A percentile compares a stretch with the other conserved stretches of the same genome.
Conservation (phyloP, 2,888 invertebrate species). For the Drosophila cracens region DNA sequence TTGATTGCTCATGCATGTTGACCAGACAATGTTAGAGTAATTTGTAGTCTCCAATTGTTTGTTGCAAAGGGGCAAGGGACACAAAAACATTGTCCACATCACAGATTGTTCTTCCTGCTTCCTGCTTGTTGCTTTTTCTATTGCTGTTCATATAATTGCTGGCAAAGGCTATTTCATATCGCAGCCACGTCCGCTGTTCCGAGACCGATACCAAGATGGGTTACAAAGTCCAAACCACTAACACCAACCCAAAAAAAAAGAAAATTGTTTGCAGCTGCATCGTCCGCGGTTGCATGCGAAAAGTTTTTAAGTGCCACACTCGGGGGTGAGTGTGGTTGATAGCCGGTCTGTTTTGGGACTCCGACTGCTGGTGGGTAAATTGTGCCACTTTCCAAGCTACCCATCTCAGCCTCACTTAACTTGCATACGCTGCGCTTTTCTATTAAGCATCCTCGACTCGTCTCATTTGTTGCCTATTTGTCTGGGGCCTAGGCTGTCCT, state of each 20-base stretch:
- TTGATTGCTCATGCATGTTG: background rate
- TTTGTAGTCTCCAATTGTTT: background rate
- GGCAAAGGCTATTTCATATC: slow-evolving; percentile 36
- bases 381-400: slow-evolving; percentile 4
- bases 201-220: slow-evolving; percentile 1
- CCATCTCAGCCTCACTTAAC: slow-evolving; percentile 18
- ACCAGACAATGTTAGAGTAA: background rate
- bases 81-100: slow-evolving; percentile 16
- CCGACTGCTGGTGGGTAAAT: background rate
- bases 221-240: background rate
- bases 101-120: slow-evolving; percentile 13
- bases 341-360: background rate
- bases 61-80: background rate
- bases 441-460: slow-evolving; percentile 71
- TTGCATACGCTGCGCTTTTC: slow-evolving; percentile 73
- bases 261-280: slow-evolving; percentile 59
- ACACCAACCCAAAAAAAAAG: slow-evolving; percentile 1
- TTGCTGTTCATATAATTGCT: slow-evolving; percentile 51
- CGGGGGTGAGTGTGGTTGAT: background rate
- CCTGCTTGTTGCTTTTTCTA: slow-evolving; percentile 24
- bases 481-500: slow-evolving; percentile 47
- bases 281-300: slow-evolving; percentile 70
- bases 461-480: slow-evolving; percentile 76
- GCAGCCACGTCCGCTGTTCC: slow-evolving; percentile 16
- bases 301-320: slow-evolving; percentile 75